These are phyloP conservation scores for Trimorus sp. DNA, from an alignment of 2,888 invertebrate genomes.

Conservation along the genomic window DNA sequence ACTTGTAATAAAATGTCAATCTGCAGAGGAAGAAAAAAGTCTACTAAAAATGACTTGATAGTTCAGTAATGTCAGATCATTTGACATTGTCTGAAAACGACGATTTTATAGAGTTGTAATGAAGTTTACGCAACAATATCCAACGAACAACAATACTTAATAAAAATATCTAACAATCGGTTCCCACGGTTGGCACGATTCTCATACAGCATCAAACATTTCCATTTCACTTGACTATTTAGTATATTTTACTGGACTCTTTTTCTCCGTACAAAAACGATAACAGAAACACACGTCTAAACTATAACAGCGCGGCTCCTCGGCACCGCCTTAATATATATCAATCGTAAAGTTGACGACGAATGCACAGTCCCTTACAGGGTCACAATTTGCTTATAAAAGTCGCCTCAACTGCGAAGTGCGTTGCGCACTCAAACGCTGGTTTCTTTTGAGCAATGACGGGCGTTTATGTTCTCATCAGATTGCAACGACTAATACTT, in stretches of 20 bases:
- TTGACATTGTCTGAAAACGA: too few species aligned
- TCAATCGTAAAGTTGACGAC: slow-evolving; percentile 25
- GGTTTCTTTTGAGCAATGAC: slow-evolving; percentile 54
- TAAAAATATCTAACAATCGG: too few species aligned
- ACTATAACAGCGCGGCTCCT: slow-evolving; percentile 40
- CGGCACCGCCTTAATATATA: slow-evolving; percentile 19
- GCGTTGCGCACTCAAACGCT: slow-evolving; percentile 41
- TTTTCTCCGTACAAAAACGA: slow-evolving; percentile 9
- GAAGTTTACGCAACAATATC: too few species aligned
- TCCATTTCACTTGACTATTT: too few species aligned
- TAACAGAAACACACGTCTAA: slow-evolving; percentile 38
- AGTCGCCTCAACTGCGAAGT: slow-evolving; percentile 46
- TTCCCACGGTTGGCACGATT: too few species aligned
- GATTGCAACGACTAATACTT: slow-evolving; percentile 47
- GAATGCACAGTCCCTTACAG: slow-evolving; percentile 36
- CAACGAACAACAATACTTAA: too few species aligned
- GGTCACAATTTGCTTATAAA: slow-evolving; percentile 52
- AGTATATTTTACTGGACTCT: too few species aligned
- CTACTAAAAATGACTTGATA: too few species aligned
- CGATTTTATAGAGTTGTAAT: too few species aligned
- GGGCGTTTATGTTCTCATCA: slow-evolving; percentile 41
- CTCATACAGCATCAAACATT: too few species aligned
- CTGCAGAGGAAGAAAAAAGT: not conserved
- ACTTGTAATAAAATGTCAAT: slow-evolving; percentile 49
- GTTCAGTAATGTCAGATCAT: too few species aligned